Conservation (phyloP, 1,140 invertebrate species). For the Panagrolaimus sp. region DNA sequence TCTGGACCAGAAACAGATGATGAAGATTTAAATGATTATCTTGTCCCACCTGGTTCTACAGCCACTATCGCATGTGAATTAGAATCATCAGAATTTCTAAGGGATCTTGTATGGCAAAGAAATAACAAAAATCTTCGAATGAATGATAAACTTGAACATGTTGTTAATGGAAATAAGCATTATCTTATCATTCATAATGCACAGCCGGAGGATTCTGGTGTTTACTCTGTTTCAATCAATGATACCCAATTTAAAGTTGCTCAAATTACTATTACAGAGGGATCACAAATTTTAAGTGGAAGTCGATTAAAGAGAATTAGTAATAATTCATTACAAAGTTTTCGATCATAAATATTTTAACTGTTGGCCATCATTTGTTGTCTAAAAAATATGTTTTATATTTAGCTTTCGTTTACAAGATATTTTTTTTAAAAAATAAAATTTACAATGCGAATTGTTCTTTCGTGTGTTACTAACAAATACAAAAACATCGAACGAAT, state of each 20-base stretch:
- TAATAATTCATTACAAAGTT: slow-evolving; percentile 26
- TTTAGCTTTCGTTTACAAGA: not conserved
- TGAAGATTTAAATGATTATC: slow-evolving; percentile 52
- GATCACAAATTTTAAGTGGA: slow-evolving; percentile 20
- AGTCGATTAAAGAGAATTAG: slow-evolving; percentile 34
- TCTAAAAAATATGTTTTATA: too few relatives aligned
- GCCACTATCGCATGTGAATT: slow-evolving; percentile 57
- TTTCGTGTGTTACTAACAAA: too few relatives aligned
- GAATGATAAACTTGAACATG: slow-evolving; percentile 50
- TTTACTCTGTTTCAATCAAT: slow-evolving; percentile 53
- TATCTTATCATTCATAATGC: slow-evolving; percentile 56
- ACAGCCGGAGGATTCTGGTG: slow-evolving; percentile 38
- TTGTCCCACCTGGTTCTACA: slow-evolving; percentile 50
- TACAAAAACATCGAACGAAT: too few relatives aligned
- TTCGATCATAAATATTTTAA: slow-evolving; percentile 10
- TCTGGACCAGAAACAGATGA: slow-evolving; percentile 47
- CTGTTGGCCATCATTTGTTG: not conserved
- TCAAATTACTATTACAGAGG: slow-evolving; percentile 48
- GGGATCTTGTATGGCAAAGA: slow-evolving; percentile 48
- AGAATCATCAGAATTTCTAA: slow-evolving; percentile 34
- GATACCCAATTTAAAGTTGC: slow-evolving; percentile 50
- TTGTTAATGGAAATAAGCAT: slow-evolving; percentile 49
- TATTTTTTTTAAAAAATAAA: not conserved
- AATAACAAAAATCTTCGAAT: slow-evolving; percentile 21
- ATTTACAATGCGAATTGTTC: not conserved